Evolutionary conservation across 2,797 vertebrate species (phyloP), one percentile per base, ranked within the genome.

Genomic region (Myoxocephalus aenaeus): DNA sequence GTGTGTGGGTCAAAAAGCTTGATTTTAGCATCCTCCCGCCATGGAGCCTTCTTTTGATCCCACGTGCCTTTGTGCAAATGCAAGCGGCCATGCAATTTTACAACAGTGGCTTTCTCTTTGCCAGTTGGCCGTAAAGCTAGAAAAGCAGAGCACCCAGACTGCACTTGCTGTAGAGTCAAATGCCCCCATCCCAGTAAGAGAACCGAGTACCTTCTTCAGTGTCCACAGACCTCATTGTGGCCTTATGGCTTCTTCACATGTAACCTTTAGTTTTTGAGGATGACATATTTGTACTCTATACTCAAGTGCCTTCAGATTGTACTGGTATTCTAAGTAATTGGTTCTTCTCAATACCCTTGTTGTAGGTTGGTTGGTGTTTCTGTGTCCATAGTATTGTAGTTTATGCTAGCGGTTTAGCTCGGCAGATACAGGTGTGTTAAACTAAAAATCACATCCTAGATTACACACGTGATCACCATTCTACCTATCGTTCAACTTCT

Each of bases 1-100:
- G 5, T 40, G 42, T 51, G 22, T 27, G 14, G 27, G 25, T 65
- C 53, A 51, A 2, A 48, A 63, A 40, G 32, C 11, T 48, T 40
- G 9, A 44, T 38, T 50, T 51, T 65, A 27, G 29, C 57, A 15
- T 32, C 25, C 32, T 51, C 3, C 34, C 4, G 11, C 9, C 34
- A 34, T 1, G 38, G 22, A 40, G 42, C 36, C 53, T 65, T 74
- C 40, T 13, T 57, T 46, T 8, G 36, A 46, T 53, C n/a, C 18
- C 25, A 70, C 25, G 36, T 74, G 18, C 32, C 65, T 70, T 51
- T n/a, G 58, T 53, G 44, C 25, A 69, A 58, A 65, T 65, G 14
- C 36, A 36, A 58, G 56, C 32, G 22, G 15, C 65, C 32, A 70
- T 65, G 53, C 11, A 3, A 36, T 46, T 40, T 46, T 71, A 64